Percentiles rank a stretch among this genome's conserved stretches.
These are phyloP conservation scores for Hyphantria cunea DNA, from an alignment of 1,140 invertebrate genomes.

Conservation along the genomic window DNA sequence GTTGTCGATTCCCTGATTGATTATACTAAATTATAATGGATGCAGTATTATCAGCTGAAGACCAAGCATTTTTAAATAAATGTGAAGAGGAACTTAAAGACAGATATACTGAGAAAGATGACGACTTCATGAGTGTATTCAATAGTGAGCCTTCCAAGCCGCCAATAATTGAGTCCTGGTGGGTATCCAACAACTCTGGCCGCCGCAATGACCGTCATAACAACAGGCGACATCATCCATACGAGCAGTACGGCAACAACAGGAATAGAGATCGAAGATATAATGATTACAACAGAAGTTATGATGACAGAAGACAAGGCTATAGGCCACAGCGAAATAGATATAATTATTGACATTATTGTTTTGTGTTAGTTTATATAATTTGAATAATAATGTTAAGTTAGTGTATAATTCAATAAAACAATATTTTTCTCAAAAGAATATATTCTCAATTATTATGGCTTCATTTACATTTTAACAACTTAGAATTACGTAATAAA, in stretches of 20 bases:
- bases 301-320: slow-evolving; percentile 28
- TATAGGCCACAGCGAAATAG: slow-evolving; percentile 22
- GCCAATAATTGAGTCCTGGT: slow-evolving; percentile 70
- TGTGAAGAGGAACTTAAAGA: slow-evolving; percentile 73
- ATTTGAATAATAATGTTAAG: slow-evolving; percentile 28
- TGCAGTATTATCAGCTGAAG: slow-evolving; percentile 53
- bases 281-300: slow-evolving; percentile 42
- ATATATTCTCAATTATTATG: slow-evolving; percentile 81
- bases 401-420: too few species aligned
- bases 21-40: slow-evolving; percentile 53
- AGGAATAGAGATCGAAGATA: slow-evolving; percentile 44
- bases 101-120: slow-evolving; percentile 74
- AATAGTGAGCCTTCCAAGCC: slow-evolving; percentile 58
- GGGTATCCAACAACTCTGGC: slow-evolving; percentile 43
- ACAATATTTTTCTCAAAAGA: slow-evolving; percentile 73
- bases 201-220: slow-evolving; percentile 48
- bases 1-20: slow-evolving; percentile 53
- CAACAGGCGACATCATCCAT: slow-evolving; percentile 47
- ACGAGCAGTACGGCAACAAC: slow-evolving; percentile 41
- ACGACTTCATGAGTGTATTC: slow-evolving; percentile 73
- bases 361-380: not conserved
- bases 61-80: slow-evolving; percentile 66
- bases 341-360: slow-evolving; percentile 29
- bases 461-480: slow-evolving; percentile 80
- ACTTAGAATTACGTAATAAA: slow-evolving; percentile 79